Conservation (phyloP, 2,797 vertebrate genomes). For the Chaetodon trifasciatus region DNA sequence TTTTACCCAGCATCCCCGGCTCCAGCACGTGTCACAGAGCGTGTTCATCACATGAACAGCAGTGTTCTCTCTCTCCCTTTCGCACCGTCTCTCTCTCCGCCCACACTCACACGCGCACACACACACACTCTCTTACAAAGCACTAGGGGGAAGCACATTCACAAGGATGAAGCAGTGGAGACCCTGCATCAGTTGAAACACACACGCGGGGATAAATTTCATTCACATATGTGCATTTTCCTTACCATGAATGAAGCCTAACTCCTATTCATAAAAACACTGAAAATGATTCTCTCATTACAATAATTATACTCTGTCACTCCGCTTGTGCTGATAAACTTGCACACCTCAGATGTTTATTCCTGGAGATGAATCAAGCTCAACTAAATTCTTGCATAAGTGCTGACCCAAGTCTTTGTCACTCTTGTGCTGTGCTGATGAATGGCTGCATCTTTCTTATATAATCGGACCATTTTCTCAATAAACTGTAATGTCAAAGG, state of each 20-base stretch:
- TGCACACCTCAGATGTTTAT: not conserved
- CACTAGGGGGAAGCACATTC: conserved; percentile 75
- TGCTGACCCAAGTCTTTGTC: conserved; percentile 51
- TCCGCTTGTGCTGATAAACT: conserved; percentile 8
- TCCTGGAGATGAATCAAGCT: conserved; percentile 27
- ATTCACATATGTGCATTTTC: conserved; percentile 71
- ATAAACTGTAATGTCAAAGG: conserved; percentile 57
- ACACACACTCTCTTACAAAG: conserved; percentile 49
- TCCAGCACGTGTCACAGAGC: conserved; percentile 79
- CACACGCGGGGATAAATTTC: conserved; percentile 56
- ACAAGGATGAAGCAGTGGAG: conserved; percentile 66
- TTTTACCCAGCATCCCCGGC: conserved; percentile 77
- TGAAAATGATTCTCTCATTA: not conserved
- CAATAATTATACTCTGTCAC: not conserved
- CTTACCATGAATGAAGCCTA: conserved; percentile 69
- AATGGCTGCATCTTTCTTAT: conserved; percentile 67
- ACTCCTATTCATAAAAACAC: conserved; percentile 63
- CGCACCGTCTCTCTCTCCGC: conserved; percentile 13
- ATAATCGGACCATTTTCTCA: conserved; percentile 64
- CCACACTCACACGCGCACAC: conserved; percentile 31
- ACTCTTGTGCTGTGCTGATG: conserved; percentile 39
- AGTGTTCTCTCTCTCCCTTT: conserved; percentile 34
- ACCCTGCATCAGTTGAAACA: conserved; percentile 55
- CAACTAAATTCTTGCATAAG: conserved; percentile 35
- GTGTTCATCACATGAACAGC: conserved; percentile 81